Conservation (phyloP, 2,113 vertebrate genomes). For the Dolichotis patagonum region DNA sequence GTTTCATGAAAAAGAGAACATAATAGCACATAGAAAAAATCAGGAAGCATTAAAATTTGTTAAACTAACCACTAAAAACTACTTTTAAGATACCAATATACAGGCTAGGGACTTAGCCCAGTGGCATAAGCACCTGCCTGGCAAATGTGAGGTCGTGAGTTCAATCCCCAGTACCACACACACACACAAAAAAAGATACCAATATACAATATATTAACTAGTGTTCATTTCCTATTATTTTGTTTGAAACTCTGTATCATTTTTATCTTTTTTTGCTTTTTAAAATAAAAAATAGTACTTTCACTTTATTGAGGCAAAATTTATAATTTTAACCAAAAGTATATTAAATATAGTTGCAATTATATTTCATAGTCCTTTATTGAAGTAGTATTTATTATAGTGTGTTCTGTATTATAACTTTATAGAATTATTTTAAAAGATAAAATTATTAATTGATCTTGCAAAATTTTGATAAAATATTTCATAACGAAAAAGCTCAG, state of each 20-base stretch:
- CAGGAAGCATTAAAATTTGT: background rate
- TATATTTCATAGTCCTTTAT: background rate
- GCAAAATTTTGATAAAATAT: background rate
- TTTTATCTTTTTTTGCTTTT: too few relatives aligned
- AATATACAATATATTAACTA: too few relatives aligned
- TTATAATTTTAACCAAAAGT: background rate
- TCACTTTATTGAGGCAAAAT: background rate
- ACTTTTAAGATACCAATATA: too few relatives aligned
- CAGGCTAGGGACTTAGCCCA: too few relatives aligned
- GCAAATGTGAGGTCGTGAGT: too few relatives aligned
- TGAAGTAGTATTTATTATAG: background rate
- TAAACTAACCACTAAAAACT: background rate
- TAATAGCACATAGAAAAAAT: background rate
- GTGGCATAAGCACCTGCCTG: too few relatives aligned
- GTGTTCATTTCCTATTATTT: too few relatives aligned
- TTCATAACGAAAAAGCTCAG: background rate
- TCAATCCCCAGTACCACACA: too few relatives aligned
- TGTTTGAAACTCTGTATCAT: too few relatives aligned
- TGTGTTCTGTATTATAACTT: background rate
- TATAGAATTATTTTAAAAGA: background rate
- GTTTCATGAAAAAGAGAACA: background rate
- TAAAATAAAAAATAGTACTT: background rate
- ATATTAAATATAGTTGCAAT: background rate
- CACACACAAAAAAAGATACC: too few relatives aligned
- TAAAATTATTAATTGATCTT: background rate